Percentiles rank a stretch among this genome's conserved stretches.
Conservation (phyloP, 2,888 invertebrate species). For the Cataglyphis altisquamis region DNA sequence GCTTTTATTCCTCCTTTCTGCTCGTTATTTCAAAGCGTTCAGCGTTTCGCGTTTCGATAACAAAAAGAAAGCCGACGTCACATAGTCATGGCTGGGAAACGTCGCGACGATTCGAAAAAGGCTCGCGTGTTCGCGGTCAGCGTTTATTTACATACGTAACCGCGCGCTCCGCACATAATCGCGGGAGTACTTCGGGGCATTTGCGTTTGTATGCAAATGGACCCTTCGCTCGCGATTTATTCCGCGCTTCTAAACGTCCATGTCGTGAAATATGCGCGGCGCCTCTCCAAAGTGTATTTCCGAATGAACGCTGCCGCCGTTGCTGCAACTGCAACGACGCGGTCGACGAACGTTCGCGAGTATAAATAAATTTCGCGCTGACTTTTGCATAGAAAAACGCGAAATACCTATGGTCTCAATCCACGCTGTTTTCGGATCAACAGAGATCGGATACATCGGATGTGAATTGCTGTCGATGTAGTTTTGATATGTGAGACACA, state of each 20-base stretch:
- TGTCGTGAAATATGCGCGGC: slow-evolving; percentile 50
- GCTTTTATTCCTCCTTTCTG: not conserved
- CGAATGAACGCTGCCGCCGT: not conserved
- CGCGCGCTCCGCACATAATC: slow-evolving; percentile 29
- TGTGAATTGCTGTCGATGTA: not conserved
- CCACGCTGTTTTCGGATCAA: slow-evolving; percentile 4
- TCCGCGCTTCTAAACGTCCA: slow-evolving; percentile 36
- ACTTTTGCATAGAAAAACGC: not conserved
- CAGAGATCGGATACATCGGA: not conserved
- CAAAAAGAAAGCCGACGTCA: not conserved
- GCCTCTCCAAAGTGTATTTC: slow-evolving; percentile 39
- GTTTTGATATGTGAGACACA: not conserved
- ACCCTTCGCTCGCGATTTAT: slow-evolving; percentile 35
- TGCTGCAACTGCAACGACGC: not conserved
- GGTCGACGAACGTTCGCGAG: slow-evolving; percentile 1
- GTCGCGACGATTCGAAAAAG: slow-evolving; percentile 3
- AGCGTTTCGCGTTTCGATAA: not conserved
- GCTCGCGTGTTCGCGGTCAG: not conserved
- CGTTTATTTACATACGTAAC: slow-evolving; percentile 34
- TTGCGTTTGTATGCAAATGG: slow-evolving; percentile 45
- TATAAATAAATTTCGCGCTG: slow-evolving; percentile 49
- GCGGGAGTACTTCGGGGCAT: not conserved
- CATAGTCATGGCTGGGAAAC: not conserved
- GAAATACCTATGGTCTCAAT: slow-evolving; percentile 17
- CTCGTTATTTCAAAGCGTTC: not conserved